Conservation (phyloP, 1,140 invertebrate species). For the Bactericera cockerelli region DNA sequence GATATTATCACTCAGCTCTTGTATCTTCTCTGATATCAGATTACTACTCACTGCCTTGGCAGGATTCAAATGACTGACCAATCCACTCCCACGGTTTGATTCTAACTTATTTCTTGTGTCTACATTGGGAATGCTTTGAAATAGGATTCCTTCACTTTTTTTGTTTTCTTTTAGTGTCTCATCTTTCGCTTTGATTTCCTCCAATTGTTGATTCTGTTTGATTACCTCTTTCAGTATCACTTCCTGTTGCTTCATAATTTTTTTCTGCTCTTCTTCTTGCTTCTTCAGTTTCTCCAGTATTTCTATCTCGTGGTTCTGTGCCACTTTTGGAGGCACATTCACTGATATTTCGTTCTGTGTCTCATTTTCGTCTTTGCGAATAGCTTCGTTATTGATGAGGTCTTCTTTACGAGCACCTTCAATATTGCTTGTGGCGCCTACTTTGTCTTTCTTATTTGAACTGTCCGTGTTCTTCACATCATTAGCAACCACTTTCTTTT, state of each 20-base stretch:
- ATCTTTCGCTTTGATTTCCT: neutral
- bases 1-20: neutral
- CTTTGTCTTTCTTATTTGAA: neutral
- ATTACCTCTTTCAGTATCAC: neutral
- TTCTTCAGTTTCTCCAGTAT: neutral
- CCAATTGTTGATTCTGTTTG: constrained; percentile 4
- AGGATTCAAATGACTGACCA: no score
- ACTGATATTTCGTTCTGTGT: neutral
- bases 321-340: neutral
- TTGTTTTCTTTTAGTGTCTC: no score
- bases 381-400: constrained; percentile 4
- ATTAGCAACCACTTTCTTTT: no score
- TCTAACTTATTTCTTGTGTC: no score
- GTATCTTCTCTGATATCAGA: neutral
- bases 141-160: no score
- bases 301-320: neutral
- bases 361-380: neutral
- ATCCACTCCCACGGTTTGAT: no score
- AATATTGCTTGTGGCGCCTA: neutral
- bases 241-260: neutral
- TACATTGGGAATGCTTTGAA: no score
- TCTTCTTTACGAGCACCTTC: neutral
- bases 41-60: no score
- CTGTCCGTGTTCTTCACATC: no score
- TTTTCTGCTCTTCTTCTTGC: constrained; percentile 1